Evolutionary conservation across 2,113 vertebrate genomes (phyloP).

Genomic region (Datnioides undecimradiatus): DNA sequence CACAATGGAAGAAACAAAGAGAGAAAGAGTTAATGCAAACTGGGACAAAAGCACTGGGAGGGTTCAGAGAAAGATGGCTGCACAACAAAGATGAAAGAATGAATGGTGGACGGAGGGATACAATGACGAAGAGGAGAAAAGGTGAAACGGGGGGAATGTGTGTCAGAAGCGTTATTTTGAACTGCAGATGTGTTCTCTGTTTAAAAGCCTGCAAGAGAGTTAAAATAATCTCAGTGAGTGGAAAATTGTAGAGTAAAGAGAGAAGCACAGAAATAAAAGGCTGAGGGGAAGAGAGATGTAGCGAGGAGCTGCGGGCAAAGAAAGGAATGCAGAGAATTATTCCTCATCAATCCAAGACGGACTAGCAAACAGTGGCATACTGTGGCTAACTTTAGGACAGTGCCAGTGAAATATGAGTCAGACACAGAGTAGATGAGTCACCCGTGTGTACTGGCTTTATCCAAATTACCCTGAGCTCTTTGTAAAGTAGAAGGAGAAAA

Average conservation of each 20-base stretch:
- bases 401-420: constrained; percentile 64
- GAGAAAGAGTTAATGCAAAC: neutral
- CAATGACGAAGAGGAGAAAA: neutral
- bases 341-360: constrained; percentile 21
- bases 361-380: constrained; percentile 7
- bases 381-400: constrained; percentile 47
- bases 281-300: neutral
- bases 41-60: constrained; percentile 12
- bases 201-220: neutral
- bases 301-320: constrained; percentile 3
- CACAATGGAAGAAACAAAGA: neutral
- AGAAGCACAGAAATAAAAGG: neutral
- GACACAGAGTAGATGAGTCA: constrained; percentile 59
- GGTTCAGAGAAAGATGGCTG: neutral
- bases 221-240: neutral
- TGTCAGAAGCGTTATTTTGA: neutral
- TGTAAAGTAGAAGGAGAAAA: constrained; percentile 4
- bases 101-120: neutral
- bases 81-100: constrained; percentile 13
- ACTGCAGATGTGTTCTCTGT: neutral
- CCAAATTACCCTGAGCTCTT: constrained; percentile 16
- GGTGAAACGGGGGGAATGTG: neutral
- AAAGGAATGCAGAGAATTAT: constrained; percentile 42
- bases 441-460: constrained; percentile 4
- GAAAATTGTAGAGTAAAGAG: neutral